Percentiles rank a stretch among this genome's conserved stretches.
These are phyloP conservation scores for Pseudomugil gertrudae DNA, from an alignment of 2,797 vertebrate species.

Conservation along the genomic window DNA sequence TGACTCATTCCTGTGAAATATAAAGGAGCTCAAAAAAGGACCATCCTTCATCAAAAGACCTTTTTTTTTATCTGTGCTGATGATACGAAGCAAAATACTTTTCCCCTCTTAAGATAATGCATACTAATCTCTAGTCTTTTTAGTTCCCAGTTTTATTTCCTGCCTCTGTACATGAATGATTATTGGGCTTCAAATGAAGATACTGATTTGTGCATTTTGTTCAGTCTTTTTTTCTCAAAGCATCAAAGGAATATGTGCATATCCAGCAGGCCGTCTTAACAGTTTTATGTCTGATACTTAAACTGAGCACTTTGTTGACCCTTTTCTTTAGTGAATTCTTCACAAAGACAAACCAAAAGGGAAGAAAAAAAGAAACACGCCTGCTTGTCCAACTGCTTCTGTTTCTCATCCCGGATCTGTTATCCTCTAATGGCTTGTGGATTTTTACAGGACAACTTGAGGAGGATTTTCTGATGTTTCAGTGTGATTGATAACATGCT, in stretches of 20 bases:
- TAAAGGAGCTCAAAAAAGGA: slow-evolving; percentile 65
- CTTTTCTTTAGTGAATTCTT: slow-evolving; percentile 27
- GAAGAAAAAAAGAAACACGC: slow-evolving; percentile 47
- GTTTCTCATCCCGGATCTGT: slow-evolving; percentile 50
- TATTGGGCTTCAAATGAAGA: slow-evolving; percentile 49
- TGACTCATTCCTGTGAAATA: slow-evolving; percentile 73
- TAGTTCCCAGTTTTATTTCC: slow-evolving; percentile 6
- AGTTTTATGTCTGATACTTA: slow-evolving; percentile 39
- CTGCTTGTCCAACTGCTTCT: slow-evolving; percentile 52
- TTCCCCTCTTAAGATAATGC: slow-evolving; percentile 39
- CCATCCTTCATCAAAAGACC: slow-evolving; percentile 70
- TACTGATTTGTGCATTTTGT: slow-evolving; percentile 35
- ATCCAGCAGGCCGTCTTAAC: slow-evolving; percentile 9
- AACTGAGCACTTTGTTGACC: slow-evolving; percentile 15
- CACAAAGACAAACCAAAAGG: slow-evolving; percentile 35
- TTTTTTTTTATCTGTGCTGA: slow-evolving; percentile 68
- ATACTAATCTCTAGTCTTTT: slow-evolving; percentile 24
- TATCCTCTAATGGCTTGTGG: slow-evolving; percentile 71
- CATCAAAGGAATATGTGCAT: slow-evolving; percentile 32
- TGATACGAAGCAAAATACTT: slow-evolving; percentile 47
- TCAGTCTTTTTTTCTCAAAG: slow-evolving; percentile 16
- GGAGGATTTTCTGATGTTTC: slow-evolving; percentile 81
- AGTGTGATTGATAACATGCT: slow-evolving; percentile 82
- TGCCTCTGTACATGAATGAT: slow-evolving; percentile 39
- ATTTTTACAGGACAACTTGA: slow-evolving; percentile 80